Percentiles rank a stretch among this genome's conserved stretches.
phyloP scores from a whole-genome alignment of 2,888 invertebrate species.

The Euphydryas editha region DNA sequence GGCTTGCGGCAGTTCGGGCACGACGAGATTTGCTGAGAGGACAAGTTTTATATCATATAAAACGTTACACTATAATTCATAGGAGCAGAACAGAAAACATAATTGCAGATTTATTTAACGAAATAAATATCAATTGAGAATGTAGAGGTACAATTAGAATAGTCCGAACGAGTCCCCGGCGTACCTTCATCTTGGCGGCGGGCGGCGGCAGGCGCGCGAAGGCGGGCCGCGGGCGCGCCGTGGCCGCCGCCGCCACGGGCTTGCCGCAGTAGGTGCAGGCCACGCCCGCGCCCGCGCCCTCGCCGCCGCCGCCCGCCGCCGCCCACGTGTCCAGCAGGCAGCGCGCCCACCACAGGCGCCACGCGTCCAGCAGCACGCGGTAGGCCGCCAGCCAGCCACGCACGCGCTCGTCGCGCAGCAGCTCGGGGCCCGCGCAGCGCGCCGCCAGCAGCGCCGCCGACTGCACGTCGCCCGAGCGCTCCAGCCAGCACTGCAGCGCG shows the following conservation, averaged over 20 bases:
- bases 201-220: conserved; percentile 86
- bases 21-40: conserved; percentile 88
- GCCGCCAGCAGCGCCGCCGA: conserved; percentile 93
- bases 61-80: no score
- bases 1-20: conserved; percentile 98
- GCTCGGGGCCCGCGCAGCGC: conserved; percentile 88
- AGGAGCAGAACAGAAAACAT: no score
- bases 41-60: neutral
- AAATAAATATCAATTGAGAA: no score
- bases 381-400: conserved; percentile 91
- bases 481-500: conserved; percentile 93
- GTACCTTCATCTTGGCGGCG: conserved; percentile 88
- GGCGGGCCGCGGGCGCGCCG: conserved; percentile 80
- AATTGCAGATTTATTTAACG: no score
- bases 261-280: conserved; percentile 98
- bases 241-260: conserved; percentile 91
- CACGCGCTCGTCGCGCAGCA: conserved; percentile 86
- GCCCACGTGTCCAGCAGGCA: conserved; percentile 93
- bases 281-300: conserved; percentile 76
- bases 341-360: conserved; percentile 95
- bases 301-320: conserved; percentile 54
- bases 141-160: no score
- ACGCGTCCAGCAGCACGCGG: conserved; percentile 91
- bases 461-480: conserved; percentile 95
- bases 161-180: no score